Conservation (phyloP, 2,888 invertebrate species). For the Luffia ferchaultella region DNA sequence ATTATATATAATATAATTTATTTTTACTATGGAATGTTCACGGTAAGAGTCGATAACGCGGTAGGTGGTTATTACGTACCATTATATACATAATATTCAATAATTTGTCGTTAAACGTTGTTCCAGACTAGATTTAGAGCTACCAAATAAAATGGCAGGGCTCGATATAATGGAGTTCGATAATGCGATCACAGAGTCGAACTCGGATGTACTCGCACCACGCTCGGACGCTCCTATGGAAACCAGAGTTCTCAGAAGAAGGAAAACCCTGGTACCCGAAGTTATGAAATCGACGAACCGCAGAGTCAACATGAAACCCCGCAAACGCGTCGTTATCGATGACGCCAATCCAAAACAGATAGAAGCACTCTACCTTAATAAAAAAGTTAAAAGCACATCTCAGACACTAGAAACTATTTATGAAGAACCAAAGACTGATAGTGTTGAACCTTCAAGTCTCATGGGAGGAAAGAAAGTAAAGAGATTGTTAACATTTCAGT, state of each 20-base stretch:
- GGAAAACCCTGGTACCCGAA: constrained; percentile 35
- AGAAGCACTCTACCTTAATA: constrained; percentile 65
- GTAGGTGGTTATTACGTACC: too few species aligned
- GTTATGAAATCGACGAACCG: constrained; percentile 48
- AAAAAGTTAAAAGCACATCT: constrained; percentile 54
- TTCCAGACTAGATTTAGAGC: constrained; percentile 34
- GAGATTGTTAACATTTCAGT: constrained; percentile 64
- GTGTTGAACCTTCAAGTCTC: constrained; percentile 37
- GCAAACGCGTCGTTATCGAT: constrained; percentile 40
- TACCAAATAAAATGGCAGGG: constrained; percentile 54
- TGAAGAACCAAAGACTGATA: constrained; percentile 64
- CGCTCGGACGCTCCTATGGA: constrained; percentile 21
- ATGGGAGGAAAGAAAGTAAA: constrained; percentile 65
- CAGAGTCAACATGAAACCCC: constrained; percentile 54
- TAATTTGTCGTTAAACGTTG: too few species aligned
- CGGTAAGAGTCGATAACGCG: too few species aligned
- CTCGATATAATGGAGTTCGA: constrained; percentile 49
- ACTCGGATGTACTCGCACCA: constrained; percentile 18
- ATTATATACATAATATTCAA: too few species aligned
- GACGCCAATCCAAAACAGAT: constrained; percentile 50
- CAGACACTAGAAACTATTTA: constrained; percentile 70
- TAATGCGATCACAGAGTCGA: constrained; percentile 14
- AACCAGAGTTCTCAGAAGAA: constrained; percentile 40
- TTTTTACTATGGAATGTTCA: too few species aligned
- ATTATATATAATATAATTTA: too few species aligned